Evolutionary conservation across 2,888 invertebrate species (phyloP).

Genomic region (Elmis aenea): DNA sequence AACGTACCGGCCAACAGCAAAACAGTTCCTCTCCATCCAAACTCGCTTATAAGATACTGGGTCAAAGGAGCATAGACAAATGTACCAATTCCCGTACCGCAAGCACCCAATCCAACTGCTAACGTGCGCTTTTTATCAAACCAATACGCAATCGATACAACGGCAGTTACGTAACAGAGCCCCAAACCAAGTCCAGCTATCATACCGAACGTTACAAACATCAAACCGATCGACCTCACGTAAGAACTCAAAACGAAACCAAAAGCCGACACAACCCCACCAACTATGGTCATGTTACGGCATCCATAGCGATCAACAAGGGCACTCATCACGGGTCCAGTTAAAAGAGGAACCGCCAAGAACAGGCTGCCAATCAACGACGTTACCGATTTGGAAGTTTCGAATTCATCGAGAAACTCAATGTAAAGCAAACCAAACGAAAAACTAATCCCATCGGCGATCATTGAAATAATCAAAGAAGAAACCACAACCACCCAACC

Average conservation of each 20-base stretch:
- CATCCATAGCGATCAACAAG: slow-evolving; percentile 79
- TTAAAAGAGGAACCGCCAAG: slow-evolving; percentile 80
- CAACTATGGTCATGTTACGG: slow-evolving; percentile 47
- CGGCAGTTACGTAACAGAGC: slow-evolving; percentile 82
- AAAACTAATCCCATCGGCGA: slow-evolving; percentile 90
- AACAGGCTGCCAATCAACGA: slow-evolving; percentile 89
- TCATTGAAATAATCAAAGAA: slow-evolving; percentile 79
- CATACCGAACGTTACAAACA: slow-evolving; percentile 82
- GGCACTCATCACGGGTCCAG: slow-evolving; percentile 79
- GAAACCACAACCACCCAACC: slow-evolving; percentile 87
- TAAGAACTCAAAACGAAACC: slow-evolving; percentile 74
- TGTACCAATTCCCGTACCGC: slow-evolving; percentile 86
- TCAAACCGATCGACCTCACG: slow-evolving; percentile 66
- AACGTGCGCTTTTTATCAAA: slow-evolving; percentile 83
- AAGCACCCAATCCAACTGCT: slow-evolving; percentile 82
- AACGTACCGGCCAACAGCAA: slow-evolving; percentile 78
- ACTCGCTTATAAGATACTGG: slow-evolving; percentile 69
- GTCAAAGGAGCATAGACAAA: slow-evolving; percentile 84
- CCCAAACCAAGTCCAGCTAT: slow-evolving; percentile 81
- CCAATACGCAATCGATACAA: slow-evolving; percentile 89
- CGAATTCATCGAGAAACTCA: slow-evolving; percentile 75
- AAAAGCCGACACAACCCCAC: slow-evolving; percentile 65
- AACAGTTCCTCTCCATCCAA: slow-evolving; percentile 81
- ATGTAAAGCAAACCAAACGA: slow-evolving; percentile 87
- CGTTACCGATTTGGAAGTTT: slow-evolving; percentile 76